Conservation (phyloP, 1,140 invertebrate genomes). For the Drosophila parvula region DNA sequence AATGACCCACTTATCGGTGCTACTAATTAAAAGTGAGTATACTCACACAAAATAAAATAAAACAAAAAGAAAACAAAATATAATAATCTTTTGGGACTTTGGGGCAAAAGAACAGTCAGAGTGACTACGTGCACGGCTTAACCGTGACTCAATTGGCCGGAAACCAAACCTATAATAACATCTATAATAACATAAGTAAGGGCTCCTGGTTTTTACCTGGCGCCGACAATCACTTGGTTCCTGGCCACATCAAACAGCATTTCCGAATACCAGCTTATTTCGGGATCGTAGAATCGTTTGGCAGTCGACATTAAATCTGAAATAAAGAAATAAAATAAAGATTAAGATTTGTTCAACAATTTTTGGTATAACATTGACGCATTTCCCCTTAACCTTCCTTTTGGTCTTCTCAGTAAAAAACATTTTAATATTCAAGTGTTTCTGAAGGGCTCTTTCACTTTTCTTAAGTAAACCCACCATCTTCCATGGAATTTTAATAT, state of each 20-base stretch:
- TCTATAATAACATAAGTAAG: conserved; percentile 12
- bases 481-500: conserved; percentile 43
- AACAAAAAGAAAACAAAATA: neutral
- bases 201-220: conserved; percentile 86
- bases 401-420: neutral
- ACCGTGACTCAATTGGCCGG: conserved; percentile 46
- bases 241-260: conserved; percentile 92
- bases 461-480: conserved; percentile 25
- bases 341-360: neutral
- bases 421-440: conserved; percentile 3
- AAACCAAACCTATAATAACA: conserved; percentile 20
- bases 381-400: neutral
- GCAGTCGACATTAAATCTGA: conserved; percentile 86
- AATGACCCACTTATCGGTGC: conserved; percentile 46
- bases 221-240: conserved; percentile 92
- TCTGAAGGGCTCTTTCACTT: conserved; percentile 14
- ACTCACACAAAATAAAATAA: neutral
- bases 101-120: conserved; percentile 38
- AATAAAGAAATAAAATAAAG: conserved; percentile 43
- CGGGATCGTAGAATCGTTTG: conserved; percentile 87
- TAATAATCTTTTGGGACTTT: conserved; percentile 17
- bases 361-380: neutral
- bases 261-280: conserved; percentile 90
- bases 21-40: conserved; percentile 42
- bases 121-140: conserved; percentile 24